phyloP scores from a whole-genome alignment of 2,888 invertebrate genomes.

The Nomada fucata region DNA sequence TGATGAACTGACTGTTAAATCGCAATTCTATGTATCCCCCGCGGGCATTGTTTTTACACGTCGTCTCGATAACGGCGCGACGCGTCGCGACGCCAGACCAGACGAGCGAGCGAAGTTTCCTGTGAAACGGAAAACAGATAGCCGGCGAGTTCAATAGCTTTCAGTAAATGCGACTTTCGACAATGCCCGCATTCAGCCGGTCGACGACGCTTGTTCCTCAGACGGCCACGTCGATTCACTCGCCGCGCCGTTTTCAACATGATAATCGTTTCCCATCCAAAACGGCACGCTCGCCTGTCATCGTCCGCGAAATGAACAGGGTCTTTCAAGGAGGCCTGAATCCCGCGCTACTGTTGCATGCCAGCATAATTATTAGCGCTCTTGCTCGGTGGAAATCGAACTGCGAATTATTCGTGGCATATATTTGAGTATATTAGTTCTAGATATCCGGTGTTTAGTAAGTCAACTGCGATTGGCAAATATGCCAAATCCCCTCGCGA shows the following conservation, averaged over 20 bases:
- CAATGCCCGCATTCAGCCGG: slow-evolving; percentile 50
- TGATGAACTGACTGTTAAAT: slow-evolving; percentile 28
- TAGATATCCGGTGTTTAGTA: no score
- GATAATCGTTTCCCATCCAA: slow-evolving; percentile 60
- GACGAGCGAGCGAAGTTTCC: slow-evolving; percentile 50
- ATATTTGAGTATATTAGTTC: no score
- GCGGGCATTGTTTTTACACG: slow-evolving; percentile 36
- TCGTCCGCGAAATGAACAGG: slow-evolving; percentile 31
- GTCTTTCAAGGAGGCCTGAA: slow-evolving; percentile 34
- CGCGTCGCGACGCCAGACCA: slow-evolving; percentile 38
- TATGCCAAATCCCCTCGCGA: no score
- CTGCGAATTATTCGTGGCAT: no score
- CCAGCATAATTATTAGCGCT: no score
- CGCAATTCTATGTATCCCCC: slow-evolving; percentile 3
- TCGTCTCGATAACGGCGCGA: slow-evolving; percentile 37
- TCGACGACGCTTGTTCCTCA: slow-evolving; percentile 48
- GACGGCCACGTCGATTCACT: slow-evolving; percentile 51
- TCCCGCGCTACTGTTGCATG: slow-evolving; percentile 1
- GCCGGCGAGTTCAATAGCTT: slow-evolving; percentile 56
- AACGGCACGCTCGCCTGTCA: slow-evolving; percentile 39
- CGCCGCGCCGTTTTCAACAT: slow-evolving; percentile 42
- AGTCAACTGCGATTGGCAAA: no score
- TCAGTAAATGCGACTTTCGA: slow-evolving; percentile 48
- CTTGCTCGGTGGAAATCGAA: no score
- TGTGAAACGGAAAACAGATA: slow-evolving; percentile 51